A percentile compares a stretch with the other conserved stretches of the same genome.
Evolutionary conservation across 2,888 invertebrate genomes (phyloP).

Genomic region (Pheosia gnoma): DNA sequence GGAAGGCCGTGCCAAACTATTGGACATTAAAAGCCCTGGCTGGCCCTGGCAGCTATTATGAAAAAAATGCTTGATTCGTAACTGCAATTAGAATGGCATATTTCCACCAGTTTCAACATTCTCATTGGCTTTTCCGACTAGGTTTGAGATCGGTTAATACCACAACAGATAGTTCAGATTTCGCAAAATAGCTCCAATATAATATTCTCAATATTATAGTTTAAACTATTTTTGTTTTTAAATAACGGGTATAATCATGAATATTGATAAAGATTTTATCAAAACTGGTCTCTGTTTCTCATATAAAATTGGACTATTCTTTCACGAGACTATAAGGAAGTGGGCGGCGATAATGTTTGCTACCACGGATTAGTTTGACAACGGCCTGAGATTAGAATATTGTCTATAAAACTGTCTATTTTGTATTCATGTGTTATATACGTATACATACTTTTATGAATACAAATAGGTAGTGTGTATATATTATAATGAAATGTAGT

Average conservation of each 20-base stretch:
- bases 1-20: too few species aligned
- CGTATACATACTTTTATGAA: slow-evolving; percentile 4
- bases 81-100: too few species aligned
- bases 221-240: background rate
- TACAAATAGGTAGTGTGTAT: slow-evolving; percentile 7
- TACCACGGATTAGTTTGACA: slow-evolving; percentile 25
- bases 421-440: slow-evolving; percentile 9
- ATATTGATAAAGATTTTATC: slow-evolving; percentile 30
- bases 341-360: slow-evolving; percentile 26
- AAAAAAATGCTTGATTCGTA: too few species aligned
- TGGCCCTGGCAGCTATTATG: too few species aligned
- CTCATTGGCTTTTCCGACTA: too few species aligned
- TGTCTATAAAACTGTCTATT: slow-evolving; percentile 23
- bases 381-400: slow-evolving; percentile 20
- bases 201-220: background rate
- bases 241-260: background rate
- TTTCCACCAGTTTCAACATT: too few species aligned
- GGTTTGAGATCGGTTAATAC: too few species aligned
- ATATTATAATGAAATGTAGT: slow-evolving; percentile 6
- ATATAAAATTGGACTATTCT: slow-evolving; percentile 37
- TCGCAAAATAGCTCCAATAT: too few species aligned
- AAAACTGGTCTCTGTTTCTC: slow-evolving; percentile 21
- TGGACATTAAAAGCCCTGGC: too few species aligned
- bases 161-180: too few species aligned
- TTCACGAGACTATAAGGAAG: slow-evolving; percentile 29